phyloP scores from a whole-genome alignment of 2,797 vertebrate species.

The Neopelma chrysocephalum region DNA sequence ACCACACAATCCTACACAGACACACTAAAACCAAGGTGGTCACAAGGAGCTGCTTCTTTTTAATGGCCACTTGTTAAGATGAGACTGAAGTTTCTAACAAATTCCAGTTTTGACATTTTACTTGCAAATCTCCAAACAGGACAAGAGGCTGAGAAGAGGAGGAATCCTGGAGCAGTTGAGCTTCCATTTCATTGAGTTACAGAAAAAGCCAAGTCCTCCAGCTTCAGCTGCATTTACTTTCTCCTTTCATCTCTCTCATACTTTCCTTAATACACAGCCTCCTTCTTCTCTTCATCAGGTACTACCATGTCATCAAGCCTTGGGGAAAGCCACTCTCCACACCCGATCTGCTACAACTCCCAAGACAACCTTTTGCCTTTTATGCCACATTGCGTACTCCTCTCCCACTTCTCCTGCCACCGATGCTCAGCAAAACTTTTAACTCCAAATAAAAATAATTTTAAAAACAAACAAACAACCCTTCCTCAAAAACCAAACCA shows the following conservation, averaged over 20 bases:
- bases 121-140: neutral
- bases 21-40: neutral
- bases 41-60: neutral
- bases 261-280: neutral
- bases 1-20: neutral
- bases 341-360: neutral
- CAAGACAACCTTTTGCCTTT: neutral
- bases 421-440: neutral
- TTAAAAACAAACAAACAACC: neutral
- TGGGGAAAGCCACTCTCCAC: neutral
- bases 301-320: neutral
- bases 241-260: neutral
- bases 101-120: neutral
- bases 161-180: neutral
- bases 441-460: neutral
- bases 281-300: neutral
- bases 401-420: neutral
- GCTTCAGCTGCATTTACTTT: neutral
- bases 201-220: neutral
- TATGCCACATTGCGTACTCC: neutral
- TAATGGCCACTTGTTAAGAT: neutral
- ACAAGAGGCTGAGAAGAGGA: neutral
- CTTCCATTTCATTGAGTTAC: neutral
- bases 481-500: no score
- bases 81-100: neutral